Base-by-base conservation (phyloP, 2,888 invertebrate genomes). In the Apotomis betuletana region DNA sequence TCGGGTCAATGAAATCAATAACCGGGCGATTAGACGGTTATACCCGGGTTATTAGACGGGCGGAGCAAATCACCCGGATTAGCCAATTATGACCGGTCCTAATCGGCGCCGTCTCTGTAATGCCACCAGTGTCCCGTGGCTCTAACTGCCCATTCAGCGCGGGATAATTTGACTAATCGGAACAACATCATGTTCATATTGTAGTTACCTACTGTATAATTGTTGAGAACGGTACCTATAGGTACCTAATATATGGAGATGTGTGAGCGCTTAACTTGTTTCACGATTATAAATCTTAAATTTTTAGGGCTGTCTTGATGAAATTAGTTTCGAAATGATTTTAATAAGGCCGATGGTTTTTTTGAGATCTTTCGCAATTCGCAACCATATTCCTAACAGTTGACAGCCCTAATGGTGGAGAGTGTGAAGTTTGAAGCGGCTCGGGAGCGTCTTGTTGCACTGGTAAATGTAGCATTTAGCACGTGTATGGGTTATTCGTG, bases 381-480 rank as follows among this genome's bases (percentile, higher is more conserved):
- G 27, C 27, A 27, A 27, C 27, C 27, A 2, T 27, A 27, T 27
- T 27, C 27, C 27, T 27, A 2, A 27, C 27, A 27, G 91, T 99
- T 99, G 63, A 99, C 99, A 61, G 99, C 99, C 74, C 97, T 94
- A 68, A 99, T 96, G 60, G 97, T 97, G 76, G 99, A 99, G 84
- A 96, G 93, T 51, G 99, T 99, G n/a, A 99, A 99, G 90, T 99
- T 98, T 98, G 94, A 99, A 99, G 63, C 98, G 98, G 67, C 97
- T 95, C 54, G 99, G 99, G 69, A 99, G 94, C 1, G 99, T 98
- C 94, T 99, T 99, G 94, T 99, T 99, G 68, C 96, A 98, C 76
- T 99, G 27, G 95, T 99, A 99, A 99, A 90, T 99, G 99, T 65
- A 95, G 94, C 78, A 96, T 95, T 52, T 99, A 97, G 91, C 99